Conservation (phyloP, 2,888 invertebrate genomes). For the Epinotia brunnichana region DNA sequence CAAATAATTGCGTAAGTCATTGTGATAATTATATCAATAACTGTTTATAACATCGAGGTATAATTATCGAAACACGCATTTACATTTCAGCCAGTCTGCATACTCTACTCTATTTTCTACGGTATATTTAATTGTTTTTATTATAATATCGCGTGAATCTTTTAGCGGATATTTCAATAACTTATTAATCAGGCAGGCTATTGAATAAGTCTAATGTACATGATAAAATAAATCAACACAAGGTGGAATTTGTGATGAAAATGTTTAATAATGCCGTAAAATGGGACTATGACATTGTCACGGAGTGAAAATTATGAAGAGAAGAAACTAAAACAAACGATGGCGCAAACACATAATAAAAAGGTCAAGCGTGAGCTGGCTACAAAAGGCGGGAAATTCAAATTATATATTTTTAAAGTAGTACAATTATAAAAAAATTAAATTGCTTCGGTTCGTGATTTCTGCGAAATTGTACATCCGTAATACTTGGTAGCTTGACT, state of each 20-base stretch:
- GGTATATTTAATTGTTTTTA: neutral
- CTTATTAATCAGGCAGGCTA: neutral
- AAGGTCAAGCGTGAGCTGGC: too few species aligned
- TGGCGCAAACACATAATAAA: too few species aligned
- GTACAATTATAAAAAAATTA: too few species aligned
- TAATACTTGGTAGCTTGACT: too few species aligned
- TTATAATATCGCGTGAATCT: neutral
- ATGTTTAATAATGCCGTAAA: slow-evolving; percentile 83
- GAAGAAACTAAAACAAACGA: too few species aligned
- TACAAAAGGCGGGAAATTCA: too few species aligned
- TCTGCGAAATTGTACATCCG: too few species aligned
- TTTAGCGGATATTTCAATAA: neutral
- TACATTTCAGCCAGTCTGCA: neutral
- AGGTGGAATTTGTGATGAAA: neutral
- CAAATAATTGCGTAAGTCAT: neutral
- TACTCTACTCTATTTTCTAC: slow-evolving; percentile 19
- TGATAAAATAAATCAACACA: neutral
- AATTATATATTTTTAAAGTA: too few species aligned
- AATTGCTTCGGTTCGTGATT: too few species aligned
- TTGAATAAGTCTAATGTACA: too few species aligned
- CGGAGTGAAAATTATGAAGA: too few species aligned
- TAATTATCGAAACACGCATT: neutral
- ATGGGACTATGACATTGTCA: slow-evolving; percentile 59
- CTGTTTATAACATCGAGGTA: neutral
- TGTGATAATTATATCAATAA: neutral